These are phyloP conservation scores for Machimus atricapillus DNA, from an alignment of 2,888 invertebrate species.

Conservation along the genomic window DNA sequence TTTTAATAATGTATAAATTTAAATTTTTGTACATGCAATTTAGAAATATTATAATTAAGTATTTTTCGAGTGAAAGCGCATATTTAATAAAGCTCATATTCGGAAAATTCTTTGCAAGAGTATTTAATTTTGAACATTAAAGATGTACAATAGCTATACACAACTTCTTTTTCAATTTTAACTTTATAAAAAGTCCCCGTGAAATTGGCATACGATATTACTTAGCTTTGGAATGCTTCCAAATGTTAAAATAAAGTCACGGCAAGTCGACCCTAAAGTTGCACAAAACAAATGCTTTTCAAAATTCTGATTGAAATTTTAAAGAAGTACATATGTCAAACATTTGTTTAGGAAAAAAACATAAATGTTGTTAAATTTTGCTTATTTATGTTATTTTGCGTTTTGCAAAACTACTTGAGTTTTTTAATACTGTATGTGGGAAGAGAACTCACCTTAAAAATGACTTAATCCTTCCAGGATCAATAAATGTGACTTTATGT, in stretches of 20 bases:
- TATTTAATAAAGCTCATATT: too few species aligned
- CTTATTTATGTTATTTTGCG: neutral
- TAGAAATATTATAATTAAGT: too few species aligned
- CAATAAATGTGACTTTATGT: neutral
- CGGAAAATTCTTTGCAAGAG: too few species aligned
- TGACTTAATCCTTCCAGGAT: neutral
- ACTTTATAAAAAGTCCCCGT: neutral
- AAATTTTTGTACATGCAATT: too few species aligned
- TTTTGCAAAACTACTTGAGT: neutral
- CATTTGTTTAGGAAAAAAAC: neutral
- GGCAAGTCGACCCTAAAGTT: too few species aligned
- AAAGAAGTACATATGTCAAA: neutral
- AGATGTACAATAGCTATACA: too few species aligned
- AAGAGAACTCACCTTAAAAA: neutral
- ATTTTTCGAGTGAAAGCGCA: too few species aligned
- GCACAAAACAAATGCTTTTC: neutral
- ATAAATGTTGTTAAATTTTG: neutral
- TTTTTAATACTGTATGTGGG: neutral
- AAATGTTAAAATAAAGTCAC: neutral
- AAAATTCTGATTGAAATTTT: neutral
- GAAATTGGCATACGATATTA: neutral
- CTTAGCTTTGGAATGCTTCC: neutral
- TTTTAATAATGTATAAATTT: too few species aligned
- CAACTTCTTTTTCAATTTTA: neutral
- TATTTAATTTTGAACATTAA: too few species aligned